These are phyloP conservation scores for Scaptomyza caliginosa DNA, from an alignment of 2,888 invertebrate genomes.

Conservation along the genomic window DNA sequence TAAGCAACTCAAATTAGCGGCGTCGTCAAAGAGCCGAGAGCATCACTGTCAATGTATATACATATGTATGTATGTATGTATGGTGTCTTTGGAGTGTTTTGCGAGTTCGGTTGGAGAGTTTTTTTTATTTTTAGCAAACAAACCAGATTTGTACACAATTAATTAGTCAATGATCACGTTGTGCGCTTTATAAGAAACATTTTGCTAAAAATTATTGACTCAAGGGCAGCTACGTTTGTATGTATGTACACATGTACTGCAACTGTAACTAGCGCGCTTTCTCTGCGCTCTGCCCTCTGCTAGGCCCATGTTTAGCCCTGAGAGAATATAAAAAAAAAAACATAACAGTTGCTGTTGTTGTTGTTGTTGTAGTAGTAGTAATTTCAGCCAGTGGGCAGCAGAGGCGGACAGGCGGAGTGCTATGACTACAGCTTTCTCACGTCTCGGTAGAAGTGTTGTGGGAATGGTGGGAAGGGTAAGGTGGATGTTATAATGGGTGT, in stretches of 20 bases:
- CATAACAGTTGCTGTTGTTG: constrained; percentile 26
- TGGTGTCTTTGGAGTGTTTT: background rate
- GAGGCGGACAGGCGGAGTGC: constrained; percentile 31
- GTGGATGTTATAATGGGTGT: background rate
- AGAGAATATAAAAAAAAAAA: constrained; percentile 23
- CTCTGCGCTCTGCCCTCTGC: constrained; percentile 42
- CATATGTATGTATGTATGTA: constrained; percentile 11
- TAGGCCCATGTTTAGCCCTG: constrained; percentile 19
- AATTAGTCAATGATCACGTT: constrained; percentile 39
- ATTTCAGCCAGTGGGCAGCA: constrained; percentile 23
- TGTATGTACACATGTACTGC: constrained; percentile 18
- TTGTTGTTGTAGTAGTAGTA: too few relatives aligned
- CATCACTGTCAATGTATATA: background rate
- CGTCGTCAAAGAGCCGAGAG: background rate
- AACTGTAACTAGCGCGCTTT: constrained; percentile 70
- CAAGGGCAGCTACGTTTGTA: background rate
- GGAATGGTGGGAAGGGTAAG: constrained; percentile 2
- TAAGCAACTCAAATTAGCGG: constrained; percentile 1
- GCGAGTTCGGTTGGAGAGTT: background rate
- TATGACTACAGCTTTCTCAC: constrained; percentile 56
- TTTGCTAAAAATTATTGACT: constrained; percentile 15
- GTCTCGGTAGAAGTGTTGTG: constrained; percentile 18
- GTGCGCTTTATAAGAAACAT: constrained; percentile 15
- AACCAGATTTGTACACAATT: constrained; percentile 17
- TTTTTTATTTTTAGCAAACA: too few relatives aligned